These are phyloP conservation scores for Rissa tridactyla DNA, from an alignment of 2,113 vertebrate genomes.

Conservation along the genomic window DNA sequence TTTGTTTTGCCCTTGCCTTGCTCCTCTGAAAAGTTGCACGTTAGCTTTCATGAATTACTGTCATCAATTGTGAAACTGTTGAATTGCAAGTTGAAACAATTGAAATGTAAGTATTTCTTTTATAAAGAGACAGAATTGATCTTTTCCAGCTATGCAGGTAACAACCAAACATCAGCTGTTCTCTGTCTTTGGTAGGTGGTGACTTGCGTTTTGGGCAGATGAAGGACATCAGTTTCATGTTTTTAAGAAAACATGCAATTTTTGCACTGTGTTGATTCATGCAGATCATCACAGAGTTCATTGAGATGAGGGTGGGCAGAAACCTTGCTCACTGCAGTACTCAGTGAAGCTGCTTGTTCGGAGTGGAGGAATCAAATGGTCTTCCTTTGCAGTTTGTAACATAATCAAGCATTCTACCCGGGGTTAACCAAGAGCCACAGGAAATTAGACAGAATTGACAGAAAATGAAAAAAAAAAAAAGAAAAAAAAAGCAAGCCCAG, in stretches of 20 bases:
- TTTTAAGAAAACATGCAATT: background rate
- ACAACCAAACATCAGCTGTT: background rate
- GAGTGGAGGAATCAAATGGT: background rate
- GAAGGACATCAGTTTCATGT: background rate
- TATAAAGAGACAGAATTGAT: background rate
- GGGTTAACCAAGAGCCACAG: background rate
- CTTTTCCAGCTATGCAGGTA: background rate
- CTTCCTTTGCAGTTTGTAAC: background rate
- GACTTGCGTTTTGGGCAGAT: background rate
- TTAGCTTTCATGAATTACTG: background rate
- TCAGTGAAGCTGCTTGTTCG: background rate
- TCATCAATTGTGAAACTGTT: background rate
- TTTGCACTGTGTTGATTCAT: background rate
- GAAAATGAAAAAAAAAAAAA: background rate
- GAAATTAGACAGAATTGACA: background rate
- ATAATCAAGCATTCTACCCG: rapidly evolving
- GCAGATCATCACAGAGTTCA: background rate
- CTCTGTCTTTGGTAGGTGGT: background rate
- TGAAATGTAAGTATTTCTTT: background rate
- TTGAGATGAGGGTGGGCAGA: background rate
- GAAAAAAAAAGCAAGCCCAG: background rate
- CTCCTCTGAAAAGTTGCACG: background rate
- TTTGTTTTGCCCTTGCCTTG: background rate
- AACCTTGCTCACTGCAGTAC: background rate
- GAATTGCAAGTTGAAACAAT: background rate